Conservation (phyloP, 2,113 vertebrate genomes). For the Hippocampus abdominalis region DNA sequence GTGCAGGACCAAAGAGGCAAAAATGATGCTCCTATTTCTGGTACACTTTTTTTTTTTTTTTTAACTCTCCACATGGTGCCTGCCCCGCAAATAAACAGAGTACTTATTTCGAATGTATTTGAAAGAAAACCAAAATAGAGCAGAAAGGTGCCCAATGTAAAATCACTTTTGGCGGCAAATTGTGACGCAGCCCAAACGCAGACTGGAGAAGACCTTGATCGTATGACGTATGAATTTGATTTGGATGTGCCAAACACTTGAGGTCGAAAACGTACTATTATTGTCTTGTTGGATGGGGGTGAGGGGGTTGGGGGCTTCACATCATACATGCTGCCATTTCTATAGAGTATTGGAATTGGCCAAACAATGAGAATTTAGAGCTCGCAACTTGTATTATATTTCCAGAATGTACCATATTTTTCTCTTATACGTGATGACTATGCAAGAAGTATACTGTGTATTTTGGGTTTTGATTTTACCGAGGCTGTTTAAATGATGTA, state of each 20-base stretch:
- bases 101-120: background rate
- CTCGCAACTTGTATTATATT: conserved; percentile 18
- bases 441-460: conserved; percentile 77
- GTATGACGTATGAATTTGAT: background rate
- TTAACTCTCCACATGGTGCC: background rate
- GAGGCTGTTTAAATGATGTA: conserved; percentile 67
- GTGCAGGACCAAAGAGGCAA: background rate
- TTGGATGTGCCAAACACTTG: background rate
- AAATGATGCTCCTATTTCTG: background rate
- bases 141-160: background rate
- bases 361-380: background rate
- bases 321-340: background rate
- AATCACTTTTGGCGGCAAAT: background rate
- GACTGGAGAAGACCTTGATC: too few relatives aligned
- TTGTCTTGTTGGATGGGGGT: background rate
- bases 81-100: background rate
- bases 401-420: conserved; percentile 26
- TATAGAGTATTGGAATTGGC: background rate
- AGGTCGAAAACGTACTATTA: background rate
- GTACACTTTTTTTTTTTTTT: background rate
- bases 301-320: background rate
- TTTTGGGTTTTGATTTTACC: conserved; percentile 74
- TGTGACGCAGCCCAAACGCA: too few relatives aligned
- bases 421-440: conserved; percentile 55
- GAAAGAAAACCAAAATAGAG: background rate